Conservation (phyloP, 2,797 vertebrate species). For the Orientallactaga sibirica region DNA sequence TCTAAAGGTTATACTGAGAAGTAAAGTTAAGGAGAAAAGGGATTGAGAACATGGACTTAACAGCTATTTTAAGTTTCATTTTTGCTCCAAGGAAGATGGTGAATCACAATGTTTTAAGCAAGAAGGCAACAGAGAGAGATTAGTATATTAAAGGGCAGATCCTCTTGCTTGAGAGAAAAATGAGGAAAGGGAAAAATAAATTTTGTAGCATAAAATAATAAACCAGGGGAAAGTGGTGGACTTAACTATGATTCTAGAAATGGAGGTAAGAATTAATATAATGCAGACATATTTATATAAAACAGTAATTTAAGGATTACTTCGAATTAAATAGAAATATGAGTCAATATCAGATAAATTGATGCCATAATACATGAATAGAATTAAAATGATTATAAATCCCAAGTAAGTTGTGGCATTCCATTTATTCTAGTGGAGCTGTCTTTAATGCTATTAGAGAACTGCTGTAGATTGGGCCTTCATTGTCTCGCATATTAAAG, state of each 20-base stretch:
- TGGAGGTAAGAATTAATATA: neutral
- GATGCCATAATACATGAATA: neutral
- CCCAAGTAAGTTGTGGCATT: neutral
- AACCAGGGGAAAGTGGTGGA: neutral
- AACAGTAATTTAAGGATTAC: neutral
- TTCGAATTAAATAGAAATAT: neutral
- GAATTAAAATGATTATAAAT: neutral
- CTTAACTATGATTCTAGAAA: neutral
- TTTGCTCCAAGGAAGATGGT: conserved; percentile 34
- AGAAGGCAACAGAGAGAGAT: neutral
- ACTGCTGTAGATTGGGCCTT: neutral
- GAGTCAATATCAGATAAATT: neutral
- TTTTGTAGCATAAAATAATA: neutral
- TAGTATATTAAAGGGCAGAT: neutral
- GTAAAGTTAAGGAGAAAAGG: neutral
- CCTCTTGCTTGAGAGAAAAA: conserved; percentile 7
- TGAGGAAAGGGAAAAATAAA: neutral
- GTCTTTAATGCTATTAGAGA: neutral
- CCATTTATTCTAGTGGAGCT: neutral
- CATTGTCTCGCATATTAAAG: neutral
- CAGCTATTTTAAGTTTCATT: neutral
- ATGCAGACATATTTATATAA: neutral
- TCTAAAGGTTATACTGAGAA: neutral
- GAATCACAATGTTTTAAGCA: neutral
- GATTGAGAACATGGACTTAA: neutral